These are phyloP conservation scores for Sebastes flavidus DNA, from an alignment of 2,797 vertebrate genomes.

Conservation along the genomic window DNA sequence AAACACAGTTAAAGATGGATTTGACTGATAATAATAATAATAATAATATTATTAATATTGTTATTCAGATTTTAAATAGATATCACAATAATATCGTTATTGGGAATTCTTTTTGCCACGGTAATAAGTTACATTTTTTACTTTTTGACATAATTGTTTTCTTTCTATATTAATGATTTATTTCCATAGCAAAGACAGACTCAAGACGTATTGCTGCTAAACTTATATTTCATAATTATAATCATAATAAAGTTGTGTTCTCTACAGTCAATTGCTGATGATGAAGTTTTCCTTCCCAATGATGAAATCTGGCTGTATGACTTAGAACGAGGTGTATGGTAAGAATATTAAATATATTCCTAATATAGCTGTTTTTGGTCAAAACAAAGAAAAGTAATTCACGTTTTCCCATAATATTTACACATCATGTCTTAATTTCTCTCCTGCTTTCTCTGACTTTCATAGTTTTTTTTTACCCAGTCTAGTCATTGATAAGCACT, in stretches of 20 bases:
- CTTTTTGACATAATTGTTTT: background rate
- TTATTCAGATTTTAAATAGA: too few relatives aligned
- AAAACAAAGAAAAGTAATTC: background rate
- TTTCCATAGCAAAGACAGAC: background rate
- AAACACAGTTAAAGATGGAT: too few relatives aligned
- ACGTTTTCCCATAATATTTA: background rate
- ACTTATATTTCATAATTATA: background rate
- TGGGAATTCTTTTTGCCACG: too few relatives aligned
- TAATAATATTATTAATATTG: too few relatives aligned
- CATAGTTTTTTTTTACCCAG: background rate
- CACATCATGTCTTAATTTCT: background rate
- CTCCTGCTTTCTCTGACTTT: background rate
- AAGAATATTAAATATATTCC: conserved; percentile 58
- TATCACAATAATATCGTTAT: too few relatives aligned
- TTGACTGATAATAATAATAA: too few relatives aligned
- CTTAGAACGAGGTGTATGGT: conserved; percentile 90
- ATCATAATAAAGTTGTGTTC: conserved; percentile 12
- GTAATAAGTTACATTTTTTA: accelerated
- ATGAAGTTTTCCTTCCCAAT: conserved; percentile 92
- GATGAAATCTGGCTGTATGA: conserved; percentile 96
- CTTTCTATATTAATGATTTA: background rate
- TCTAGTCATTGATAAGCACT: background rate
- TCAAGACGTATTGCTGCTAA: background rate
- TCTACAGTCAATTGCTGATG: conserved; percentile 89
- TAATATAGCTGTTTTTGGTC: background rate